Percentiles rank a stretch among this genome's conserved stretches.
Evolutionary conservation across 1,140 invertebrate species (phyloP).

Genomic region (Catajapyx aquilonaris): DNA sequence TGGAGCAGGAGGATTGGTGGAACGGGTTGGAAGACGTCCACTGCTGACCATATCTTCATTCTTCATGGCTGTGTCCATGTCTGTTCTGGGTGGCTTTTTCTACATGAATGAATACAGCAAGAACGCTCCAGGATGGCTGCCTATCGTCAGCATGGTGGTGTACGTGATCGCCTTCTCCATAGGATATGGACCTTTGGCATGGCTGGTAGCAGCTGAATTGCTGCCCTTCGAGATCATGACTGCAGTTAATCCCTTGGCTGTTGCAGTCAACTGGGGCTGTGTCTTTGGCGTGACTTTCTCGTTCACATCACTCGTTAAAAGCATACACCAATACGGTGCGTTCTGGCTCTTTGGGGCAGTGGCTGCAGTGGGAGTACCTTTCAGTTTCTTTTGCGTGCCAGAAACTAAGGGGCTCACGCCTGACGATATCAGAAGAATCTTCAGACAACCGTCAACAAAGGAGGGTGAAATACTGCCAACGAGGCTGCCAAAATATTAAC

Average conservation of each 20-base stretch:
- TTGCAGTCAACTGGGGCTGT: slow-evolving; percentile 21
- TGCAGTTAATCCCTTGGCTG: slow-evolving; percentile 21
- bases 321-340: slow-evolving; percentile 18
- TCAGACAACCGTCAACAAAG: slow-evolving; percentile 14
- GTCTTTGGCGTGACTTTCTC: slow-evolving; percentile 27
- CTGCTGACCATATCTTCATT: slow-evolving; percentile 21
- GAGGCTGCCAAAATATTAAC: no score
- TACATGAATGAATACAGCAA: no score
- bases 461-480: no score
- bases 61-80: slow-evolving; percentile 13
- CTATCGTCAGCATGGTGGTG: slow-evolving; percentile 22
- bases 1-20: slow-evolving; percentile 20
- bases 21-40: slow-evolving; percentile 21
- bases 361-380: slow-evolving; percentile 16
- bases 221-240: slow-evolving; percentile 22
- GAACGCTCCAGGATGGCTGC: slow-evolving; percentile 19
- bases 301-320: slow-evolving; percentile 18
- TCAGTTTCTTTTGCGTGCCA: slow-evolving; percentile 22
- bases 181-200: slow-evolving; percentile 27
- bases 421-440: slow-evolving; percentile 24
- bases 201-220: slow-evolving; percentile 27
- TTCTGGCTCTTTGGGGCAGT: slow-evolving; percentile 25
- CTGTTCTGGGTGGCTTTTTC: no score
- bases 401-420: slow-evolving; percentile 31
- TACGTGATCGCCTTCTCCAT: slow-evolving; percentile 27